Evolutionary conservation across 53 echinoderm and acorn worm genomes (phyloP).

Genomic region (Hippasteria phrygiana): DNA sequence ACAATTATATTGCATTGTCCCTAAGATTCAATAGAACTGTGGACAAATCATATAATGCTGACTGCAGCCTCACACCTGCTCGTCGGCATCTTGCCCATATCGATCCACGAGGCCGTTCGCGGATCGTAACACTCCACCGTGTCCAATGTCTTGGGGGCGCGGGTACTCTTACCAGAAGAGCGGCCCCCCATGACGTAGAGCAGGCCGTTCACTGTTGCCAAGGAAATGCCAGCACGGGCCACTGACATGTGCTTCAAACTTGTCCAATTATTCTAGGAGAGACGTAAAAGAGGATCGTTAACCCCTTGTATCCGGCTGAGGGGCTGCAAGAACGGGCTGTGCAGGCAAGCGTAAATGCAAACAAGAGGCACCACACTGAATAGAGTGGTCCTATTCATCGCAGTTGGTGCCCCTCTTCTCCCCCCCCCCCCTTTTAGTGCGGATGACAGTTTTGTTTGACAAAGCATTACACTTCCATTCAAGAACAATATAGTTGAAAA

Average conservation of each 20-base stretch:
- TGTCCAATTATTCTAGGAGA: constrained; percentile 84
- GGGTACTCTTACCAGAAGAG: constrained; percentile 75
- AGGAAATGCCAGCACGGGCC: constrained; percentile 79
- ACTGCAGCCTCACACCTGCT: constrained; percentile 90
- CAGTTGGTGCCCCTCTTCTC: too few species aligned
- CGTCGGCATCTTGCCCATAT: constrained; percentile 83
- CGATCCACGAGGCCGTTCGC: constrained; percentile 81
- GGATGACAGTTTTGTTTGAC: too few species aligned
- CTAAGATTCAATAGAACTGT: too few species aligned
- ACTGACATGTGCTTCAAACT: constrained; percentile 73
- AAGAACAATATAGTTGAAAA: too few species aligned
- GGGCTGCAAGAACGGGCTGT: too few species aligned
- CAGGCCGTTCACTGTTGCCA: constrained; percentile 82
- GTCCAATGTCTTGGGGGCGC: constrained; percentile 80
- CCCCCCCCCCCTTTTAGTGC: too few species aligned
- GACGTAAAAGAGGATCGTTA: not conserved
- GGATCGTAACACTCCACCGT: constrained; percentile 89
- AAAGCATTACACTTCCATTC: too few species aligned
- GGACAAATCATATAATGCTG: constrained; percentile 63
- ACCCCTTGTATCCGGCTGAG: not conserved
- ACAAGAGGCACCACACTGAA: too few species aligned
- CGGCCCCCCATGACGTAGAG: constrained; percentile 92
- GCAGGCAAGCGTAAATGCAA: too few species aligned
- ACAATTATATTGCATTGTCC: too few species aligned
- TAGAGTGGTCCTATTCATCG: too few species aligned